phyloP scores from a whole-genome alignment of 2,888 invertebrate species.

The Drosophila paracracens region DNA sequence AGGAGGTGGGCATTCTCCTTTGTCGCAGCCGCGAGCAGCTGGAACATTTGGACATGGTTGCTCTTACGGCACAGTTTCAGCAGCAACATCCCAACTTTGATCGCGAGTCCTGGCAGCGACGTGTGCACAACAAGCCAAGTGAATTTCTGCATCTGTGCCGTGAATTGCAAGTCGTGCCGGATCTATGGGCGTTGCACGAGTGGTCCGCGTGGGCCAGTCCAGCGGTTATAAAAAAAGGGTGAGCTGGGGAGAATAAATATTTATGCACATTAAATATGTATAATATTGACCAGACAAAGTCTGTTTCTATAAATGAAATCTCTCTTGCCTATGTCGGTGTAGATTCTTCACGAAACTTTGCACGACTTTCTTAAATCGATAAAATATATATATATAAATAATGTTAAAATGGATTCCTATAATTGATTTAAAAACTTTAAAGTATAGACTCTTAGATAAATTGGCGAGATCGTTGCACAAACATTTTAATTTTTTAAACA shows the following conservation, averaged over 20 bases:
- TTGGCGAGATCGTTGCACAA: too few relatives aligned
- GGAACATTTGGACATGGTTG: slow-evolving; percentile 81
- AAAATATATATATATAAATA: background rate
- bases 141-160: slow-evolving; percentile 89
- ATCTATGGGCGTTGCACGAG: slow-evolving; percentile 91
- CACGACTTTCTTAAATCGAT: background rate
- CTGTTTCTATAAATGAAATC: background rate
- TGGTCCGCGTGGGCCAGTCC: slow-evolving; percentile 95
- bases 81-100: slow-evolving; percentile 76
- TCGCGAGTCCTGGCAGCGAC: slow-evolving; percentile 87
- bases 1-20: slow-evolving; percentile 92
- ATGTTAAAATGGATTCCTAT: background rate
- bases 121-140: slow-evolving; percentile 77
- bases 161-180: slow-evolving; percentile 89
- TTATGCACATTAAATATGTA: background rate
- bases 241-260: background rate
- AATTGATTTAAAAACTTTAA: background rate
- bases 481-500: too few relatives aligned
- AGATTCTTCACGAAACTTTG: background rate
- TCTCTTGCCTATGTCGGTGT: background rate
- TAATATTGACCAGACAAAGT: background rate
- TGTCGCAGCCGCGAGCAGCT: slow-evolving; percentile 86
- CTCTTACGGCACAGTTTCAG: slow-evolving; percentile 9
- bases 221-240: slow-evolving; percentile 85
- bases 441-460: too few relatives aligned